phyloP scores from a whole-genome alignment of 2,888 invertebrate species.

The Microchrysa polita region DNA sequence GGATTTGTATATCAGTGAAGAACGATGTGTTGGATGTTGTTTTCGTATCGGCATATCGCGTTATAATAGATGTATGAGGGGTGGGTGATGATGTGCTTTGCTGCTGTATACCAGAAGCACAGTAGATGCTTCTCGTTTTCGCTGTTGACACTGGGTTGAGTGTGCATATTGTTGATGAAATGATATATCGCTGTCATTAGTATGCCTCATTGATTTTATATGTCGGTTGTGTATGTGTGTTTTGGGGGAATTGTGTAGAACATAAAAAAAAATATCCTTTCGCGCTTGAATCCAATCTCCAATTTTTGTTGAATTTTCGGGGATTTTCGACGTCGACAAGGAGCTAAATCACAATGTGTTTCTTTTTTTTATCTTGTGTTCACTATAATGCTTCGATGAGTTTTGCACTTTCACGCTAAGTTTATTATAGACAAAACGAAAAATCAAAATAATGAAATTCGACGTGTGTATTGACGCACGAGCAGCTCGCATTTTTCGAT shows the following conservation, averaged over 20 bases:
- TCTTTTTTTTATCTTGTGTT: neutral
- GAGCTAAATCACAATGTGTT: neutral
- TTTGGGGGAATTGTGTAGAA: neutral
- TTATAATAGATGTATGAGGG: neutral
- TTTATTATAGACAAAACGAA: neutral
- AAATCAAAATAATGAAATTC: too few species aligned
- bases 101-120: too few species aligned
- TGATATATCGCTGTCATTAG: neutral
- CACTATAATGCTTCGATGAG: neutral
- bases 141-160: neutral
- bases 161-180: neutral
- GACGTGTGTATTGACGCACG: neutral
- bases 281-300: too few species aligned
- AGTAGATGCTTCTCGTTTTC: neutral
- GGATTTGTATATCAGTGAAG: too few species aligned
- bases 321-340: neutral
- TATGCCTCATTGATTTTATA: slow-evolving; percentile 15
- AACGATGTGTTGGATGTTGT: too few species aligned
- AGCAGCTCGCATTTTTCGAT: neutral
- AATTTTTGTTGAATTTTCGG: neutral
- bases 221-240: too few species aligned
- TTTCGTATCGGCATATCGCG: neutral
- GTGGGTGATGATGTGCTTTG: too few species aligned
- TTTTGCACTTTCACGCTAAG: neutral
- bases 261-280: neutral